Conservation (phyloP, 2,113 vertebrate genomes). For the Sinocyclocheilus maitianheensis region DNA sequence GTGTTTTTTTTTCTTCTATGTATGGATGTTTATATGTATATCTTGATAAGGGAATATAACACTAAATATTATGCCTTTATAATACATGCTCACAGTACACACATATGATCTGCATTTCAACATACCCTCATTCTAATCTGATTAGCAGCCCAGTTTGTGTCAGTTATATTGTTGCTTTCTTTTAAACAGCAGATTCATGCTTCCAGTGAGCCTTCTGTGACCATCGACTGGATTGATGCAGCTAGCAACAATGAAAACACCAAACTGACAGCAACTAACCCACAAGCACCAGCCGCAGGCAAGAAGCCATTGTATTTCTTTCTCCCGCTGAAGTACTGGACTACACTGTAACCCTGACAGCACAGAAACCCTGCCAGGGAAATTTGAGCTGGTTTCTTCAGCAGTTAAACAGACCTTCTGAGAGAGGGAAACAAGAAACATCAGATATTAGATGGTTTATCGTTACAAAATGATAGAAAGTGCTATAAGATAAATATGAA, state of each 20-base stretch:
- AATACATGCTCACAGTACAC: not conserved
- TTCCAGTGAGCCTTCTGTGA: conserved; percentile 49
- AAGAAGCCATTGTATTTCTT: conserved; percentile 38
- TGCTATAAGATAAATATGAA: not conserved
- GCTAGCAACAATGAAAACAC: conserved; percentile 48
- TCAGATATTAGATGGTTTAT: not conserved
- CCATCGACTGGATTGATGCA: conserved; percentile 48
- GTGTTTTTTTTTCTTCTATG: not conserved
- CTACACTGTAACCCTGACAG: conserved; percentile 19
- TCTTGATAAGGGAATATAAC: not conserved
- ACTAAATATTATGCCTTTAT: not conserved
- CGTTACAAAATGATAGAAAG: conserved; percentile 24
- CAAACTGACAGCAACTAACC: conserved; percentile 28
- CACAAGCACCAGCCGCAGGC: conserved; percentile 37
- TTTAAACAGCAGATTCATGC: conserved; percentile 57
- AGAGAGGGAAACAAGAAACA: not conserved
- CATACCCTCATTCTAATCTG: not conserved
- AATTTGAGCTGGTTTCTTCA: conserved; percentile 51
- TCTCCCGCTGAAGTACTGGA: conserved; percentile 19
- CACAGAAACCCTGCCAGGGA: conserved; percentile 27
- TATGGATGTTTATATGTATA: not conserved
- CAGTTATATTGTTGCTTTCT: not conserved
- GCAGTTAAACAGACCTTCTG: conserved; percentile 6
- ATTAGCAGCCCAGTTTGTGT: not conserved
- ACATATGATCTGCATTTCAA: not conserved